Percentiles rank a stretch among this genome's conserved stretches.
Conservation (phyloP, 1,140 invertebrate genomes). For the Ectropis grisescens region DNA sequence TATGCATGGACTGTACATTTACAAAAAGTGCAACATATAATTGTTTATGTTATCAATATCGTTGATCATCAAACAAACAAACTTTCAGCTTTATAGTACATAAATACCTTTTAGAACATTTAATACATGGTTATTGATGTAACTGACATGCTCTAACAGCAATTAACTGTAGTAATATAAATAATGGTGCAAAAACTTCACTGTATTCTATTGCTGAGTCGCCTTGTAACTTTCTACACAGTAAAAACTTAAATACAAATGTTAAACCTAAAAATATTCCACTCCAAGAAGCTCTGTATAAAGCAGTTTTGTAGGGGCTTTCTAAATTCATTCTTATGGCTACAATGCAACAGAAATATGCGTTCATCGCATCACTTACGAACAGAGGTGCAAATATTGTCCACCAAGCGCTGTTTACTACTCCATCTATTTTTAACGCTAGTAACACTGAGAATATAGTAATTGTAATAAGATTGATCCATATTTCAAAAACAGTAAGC, state of each 20-base stretch:
- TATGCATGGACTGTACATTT: too few species aligned
- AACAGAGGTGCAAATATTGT: slow-evolving; percentile 91
- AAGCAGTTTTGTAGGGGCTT: slow-evolving; percentile 81
- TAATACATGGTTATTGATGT: slow-evolving; percentile 72
- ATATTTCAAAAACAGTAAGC: slow-evolving; percentile 93
- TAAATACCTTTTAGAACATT: too few species aligned
- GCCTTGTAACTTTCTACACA: slow-evolving; percentile 90
- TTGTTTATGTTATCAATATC: too few species aligned
- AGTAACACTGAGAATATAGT: slow-evolving; percentile 87
- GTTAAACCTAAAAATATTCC: slow-evolving; percentile 85
- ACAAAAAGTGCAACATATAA: too few species aligned
- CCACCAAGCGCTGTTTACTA: slow-evolving; percentile 82
- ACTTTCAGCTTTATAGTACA: too few species aligned
- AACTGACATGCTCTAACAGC: slow-evolving; percentile 94
- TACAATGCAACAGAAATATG: slow-evolving; percentile 95
- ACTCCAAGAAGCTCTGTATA: slow-evolving; percentile 88
- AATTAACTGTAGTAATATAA: slow-evolving; percentile 90
- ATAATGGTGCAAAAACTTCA: slow-evolving; percentile 93
- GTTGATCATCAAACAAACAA: too few species aligned
- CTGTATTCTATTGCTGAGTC: slow-evolving; percentile 87
- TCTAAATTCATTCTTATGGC: slow-evolving; percentile 93
- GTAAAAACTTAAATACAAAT: slow-evolving; percentile 93
- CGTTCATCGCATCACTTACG: slow-evolving; percentile 90
- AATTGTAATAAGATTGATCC: slow-evolving; percentile 87
- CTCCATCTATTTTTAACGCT: slow-evolving; percentile 79